A percentile compares a stretch with the other conserved stretches of the same genome.
phyloP scores from a whole-genome alignment of 2,888 invertebrate genomes.

The Standfussiana lucernea region DNA sequence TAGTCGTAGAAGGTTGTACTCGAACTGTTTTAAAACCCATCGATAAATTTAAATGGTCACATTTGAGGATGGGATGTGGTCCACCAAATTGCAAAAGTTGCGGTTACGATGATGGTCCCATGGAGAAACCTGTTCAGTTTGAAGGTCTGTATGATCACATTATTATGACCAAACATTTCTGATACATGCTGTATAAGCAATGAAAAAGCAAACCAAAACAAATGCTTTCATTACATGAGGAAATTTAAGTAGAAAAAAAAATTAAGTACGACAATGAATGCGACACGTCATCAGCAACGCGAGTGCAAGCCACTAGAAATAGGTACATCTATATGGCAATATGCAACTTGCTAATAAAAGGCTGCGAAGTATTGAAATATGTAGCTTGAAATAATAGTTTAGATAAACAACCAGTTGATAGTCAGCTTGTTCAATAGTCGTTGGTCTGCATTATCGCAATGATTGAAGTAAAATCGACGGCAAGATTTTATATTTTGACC shows the following conservation, averaged over 20 bases:
- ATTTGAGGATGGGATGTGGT: not conserved
- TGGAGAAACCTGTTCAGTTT: not conserved
- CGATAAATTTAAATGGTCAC: not conserved
- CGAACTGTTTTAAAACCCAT: not conserved
- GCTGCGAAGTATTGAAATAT: not conserved
- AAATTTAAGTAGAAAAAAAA: not conserved
- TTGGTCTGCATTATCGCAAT: not conserved
- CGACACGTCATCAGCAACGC: too few species aligned
- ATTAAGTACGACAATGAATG: too few species aligned
- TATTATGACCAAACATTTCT: too few species aligned
- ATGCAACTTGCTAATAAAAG: conserved; percentile 1
- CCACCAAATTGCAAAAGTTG: not conserved
- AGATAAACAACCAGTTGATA: not conserved
- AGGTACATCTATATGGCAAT: not conserved
- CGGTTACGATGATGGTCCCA: not conserved
- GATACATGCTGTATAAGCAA: too few species aligned
- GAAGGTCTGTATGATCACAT: not conserved
- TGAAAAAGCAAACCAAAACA: not conserved
- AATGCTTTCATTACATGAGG: not conserved
- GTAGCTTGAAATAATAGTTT: not conserved
- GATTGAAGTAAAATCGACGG: not conserved
- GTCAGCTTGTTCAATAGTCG: not conserved
- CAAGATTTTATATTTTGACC: not conserved
- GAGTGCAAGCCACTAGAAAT: not conserved
- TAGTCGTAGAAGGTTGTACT: not conserved